phyloP scores from a whole-genome alignment of 2,888 invertebrate genomes.

The Hemaris fuciformis region DNA sequence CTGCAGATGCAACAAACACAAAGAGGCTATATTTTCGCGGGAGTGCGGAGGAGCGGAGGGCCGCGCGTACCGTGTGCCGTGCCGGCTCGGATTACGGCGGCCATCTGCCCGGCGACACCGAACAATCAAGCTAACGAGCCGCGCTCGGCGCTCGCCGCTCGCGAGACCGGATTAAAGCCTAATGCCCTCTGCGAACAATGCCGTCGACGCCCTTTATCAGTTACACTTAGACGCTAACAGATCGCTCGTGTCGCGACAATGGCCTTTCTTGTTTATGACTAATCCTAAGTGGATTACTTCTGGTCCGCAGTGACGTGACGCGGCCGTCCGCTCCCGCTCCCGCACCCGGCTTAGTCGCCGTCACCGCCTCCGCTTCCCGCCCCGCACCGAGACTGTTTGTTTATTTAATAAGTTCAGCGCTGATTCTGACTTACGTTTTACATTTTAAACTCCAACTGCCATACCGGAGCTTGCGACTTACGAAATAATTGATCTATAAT shows the following conservation, averaged over 20 bases:
- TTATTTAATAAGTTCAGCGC: conserved; percentile 36
- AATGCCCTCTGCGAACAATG: conserved; percentile 73
- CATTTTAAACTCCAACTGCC: not conserved
- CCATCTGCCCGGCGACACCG: conserved; percentile 74
- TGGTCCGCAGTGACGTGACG: conserved; percentile 44
- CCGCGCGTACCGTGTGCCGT: conserved; percentile 29
- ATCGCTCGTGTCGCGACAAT: conserved; percentile 72
- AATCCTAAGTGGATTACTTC: conserved; percentile 77
- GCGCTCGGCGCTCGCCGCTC: conserved; percentile 38
- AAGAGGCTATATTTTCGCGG: conserved; percentile 70
- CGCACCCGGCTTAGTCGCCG: conserved; percentile 23
- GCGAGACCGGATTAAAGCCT: conserved; percentile 77
- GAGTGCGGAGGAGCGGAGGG: conserved; percentile 35
- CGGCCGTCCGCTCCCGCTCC: conserved; percentile 8
- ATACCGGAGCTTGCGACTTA: not conserved
- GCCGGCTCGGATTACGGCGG: conserved; percentile 73
- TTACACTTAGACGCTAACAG: conserved; percentile 75
- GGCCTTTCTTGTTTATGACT: conserved; percentile 73
- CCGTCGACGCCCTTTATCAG: conserved; percentile 67
- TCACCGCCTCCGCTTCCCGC: conserved; percentile 1
- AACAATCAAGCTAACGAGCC: conserved; percentile 79
- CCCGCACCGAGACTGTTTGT: conserved; percentile 35
- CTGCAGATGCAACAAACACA: conserved; percentile 80
- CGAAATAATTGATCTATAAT: not conserved
- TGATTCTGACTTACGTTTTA: conserved; percentile 1